A percentile compares a stretch with the other conserved stretches of the same genome.
Evolutionary conservation across 2,113 vertebrate species (phyloP).

Genomic region (Cranoglanis bouderius): DNA sequence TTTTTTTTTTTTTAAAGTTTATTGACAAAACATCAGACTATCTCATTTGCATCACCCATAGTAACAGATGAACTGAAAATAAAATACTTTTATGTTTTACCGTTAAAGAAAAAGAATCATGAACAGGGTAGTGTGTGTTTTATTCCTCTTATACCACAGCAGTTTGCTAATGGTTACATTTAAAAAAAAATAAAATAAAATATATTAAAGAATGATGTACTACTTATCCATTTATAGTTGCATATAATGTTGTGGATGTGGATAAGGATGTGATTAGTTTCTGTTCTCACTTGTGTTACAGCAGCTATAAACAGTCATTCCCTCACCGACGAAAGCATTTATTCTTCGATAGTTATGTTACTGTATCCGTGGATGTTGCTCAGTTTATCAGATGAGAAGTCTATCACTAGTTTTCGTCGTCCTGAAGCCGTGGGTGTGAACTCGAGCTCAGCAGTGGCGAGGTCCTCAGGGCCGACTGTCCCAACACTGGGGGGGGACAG

Average conservation of each 20-base stretch:
- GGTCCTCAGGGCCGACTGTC: conserved; percentile 62
- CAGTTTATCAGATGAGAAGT: conserved; percentile 83
- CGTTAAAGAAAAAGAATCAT: not conserved
- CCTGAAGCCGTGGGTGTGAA: conserved; percentile 71
- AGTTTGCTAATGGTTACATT: not conserved
- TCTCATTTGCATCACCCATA: not conserved
- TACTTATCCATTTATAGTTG: not conserved
- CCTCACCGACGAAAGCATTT: not conserved
- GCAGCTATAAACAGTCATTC: not conserved
- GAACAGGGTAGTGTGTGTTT: not conserved
- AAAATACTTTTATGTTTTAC: not conserved
- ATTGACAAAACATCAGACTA: not conserved
- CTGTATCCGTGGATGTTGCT: conserved; percentile 76
- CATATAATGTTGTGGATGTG: not conserved
- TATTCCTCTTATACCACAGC: not conserved
- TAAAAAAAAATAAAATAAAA: not conserved
- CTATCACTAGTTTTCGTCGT: conserved; percentile 78
- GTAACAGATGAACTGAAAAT: not conserved
- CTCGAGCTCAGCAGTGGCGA: conserved; percentile 69
- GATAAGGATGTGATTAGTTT: not conserved
- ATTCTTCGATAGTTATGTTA: conserved; percentile 57
- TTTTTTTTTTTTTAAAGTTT: not conserved
- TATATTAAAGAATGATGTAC: not conserved
- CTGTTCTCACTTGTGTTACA: not conserved
- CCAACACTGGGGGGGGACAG: conserved; percentile 57